phyloP scores from a whole-genome alignment of 92 coral and sea anemone genomes.

The Porites divaricata region DNA sequence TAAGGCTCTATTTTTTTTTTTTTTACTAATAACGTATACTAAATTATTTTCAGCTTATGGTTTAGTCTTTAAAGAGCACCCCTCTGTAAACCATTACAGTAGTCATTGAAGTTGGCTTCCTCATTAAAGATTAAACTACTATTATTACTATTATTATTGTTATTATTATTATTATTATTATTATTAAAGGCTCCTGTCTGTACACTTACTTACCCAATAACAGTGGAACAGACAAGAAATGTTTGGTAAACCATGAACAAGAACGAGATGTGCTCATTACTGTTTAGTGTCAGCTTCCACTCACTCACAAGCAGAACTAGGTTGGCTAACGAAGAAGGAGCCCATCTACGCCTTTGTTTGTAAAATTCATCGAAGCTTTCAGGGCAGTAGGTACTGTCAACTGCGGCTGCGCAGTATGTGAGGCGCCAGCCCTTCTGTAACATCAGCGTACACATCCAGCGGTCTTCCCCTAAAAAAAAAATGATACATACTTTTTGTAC shows the following conservation, averaged over 20 bases:
- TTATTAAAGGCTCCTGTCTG: too few relatives aligned
- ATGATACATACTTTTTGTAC: too few relatives aligned
- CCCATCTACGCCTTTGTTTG: constrained; percentile 68
- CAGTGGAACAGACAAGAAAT: constrained; percentile 54
- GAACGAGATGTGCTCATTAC: constrained; percentile 54
- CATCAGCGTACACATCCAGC: constrained; percentile 76
- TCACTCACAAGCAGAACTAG: constrained; percentile 53
- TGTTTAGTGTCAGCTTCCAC: constrained; percentile 39
- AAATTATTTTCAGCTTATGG: too few relatives aligned
- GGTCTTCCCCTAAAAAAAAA: constrained; percentile 55
- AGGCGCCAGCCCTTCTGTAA: constrained; percentile 66
- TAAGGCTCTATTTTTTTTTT: too few relatives aligned
- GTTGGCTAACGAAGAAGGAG: constrained; percentile 69
- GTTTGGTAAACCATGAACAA: constrained; percentile 56
- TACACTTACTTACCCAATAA: constrained; percentile 54
- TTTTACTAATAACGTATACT: too few relatives aligned
- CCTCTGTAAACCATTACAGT: too few relatives aligned
- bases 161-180: too few relatives aligned
- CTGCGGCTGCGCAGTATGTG: constrained; percentile 71
- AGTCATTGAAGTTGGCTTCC: too few relatives aligned
- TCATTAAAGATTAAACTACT: too few relatives aligned
- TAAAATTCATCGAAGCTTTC: constrained; percentile 70
- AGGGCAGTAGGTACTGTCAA: constrained; percentile 71
- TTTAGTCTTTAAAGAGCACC: too few relatives aligned
- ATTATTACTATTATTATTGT: too few relatives aligned